A percentile compares a stretch with the other conserved stretches of the same genome.
Conservation (phyloP, 2,888 invertebrate genomes). For the Cataglyphis rosenhaueri region DNA sequence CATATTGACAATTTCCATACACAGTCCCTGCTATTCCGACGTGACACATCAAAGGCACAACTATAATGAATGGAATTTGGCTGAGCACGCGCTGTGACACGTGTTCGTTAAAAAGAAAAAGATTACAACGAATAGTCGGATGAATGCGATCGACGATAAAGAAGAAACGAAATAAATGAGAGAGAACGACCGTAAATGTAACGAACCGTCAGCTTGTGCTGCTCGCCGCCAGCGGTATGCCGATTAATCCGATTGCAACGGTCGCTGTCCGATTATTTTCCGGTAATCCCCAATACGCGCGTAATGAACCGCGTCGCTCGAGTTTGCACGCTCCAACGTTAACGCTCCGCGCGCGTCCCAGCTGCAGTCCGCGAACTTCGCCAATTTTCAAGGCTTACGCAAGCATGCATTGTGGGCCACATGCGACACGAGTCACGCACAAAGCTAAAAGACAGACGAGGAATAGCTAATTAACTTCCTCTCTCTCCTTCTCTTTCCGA, state of each 20-base stretch:
- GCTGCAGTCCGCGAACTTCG: conserved; percentile 48
- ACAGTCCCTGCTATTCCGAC: background rate
- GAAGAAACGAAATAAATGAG: conserved; percentile 32
- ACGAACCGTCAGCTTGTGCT: conserved; percentile 43
- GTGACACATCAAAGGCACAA: background rate
- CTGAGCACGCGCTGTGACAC: conserved; percentile 4
- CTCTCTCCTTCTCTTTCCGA: background rate
- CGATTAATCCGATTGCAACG: conserved; percentile 69
- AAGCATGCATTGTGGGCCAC: conserved; percentile 35
- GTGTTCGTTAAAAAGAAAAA: conserved; percentile 38
- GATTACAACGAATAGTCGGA: conserved; percentile 10
- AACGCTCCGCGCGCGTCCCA: conserved; percentile 49
- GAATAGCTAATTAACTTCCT: conserved; percentile 31
- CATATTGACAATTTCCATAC: conserved; percentile 1
- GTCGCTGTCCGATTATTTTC: conserved; percentile 70
- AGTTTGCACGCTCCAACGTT: conserved; percentile 52
- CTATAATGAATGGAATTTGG: conserved; percentile 32
- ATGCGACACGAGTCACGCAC: conserved; percentile 54
- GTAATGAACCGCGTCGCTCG: conserved; percentile 64
- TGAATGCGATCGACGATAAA: conserved; percentile 9
- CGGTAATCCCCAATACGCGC: conserved; percentile 65
- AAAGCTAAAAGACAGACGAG: conserved; percentile 37
- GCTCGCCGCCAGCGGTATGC: conserved; percentile 46
- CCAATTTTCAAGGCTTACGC: conserved; percentile 56
- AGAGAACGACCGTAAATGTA: conserved; percentile 20